A percentile compares a stretch with the other conserved stretches of the same genome.
Conservation (phyloP, 2,797 vertebrate species). For the Artibeus jamaicensis region DNA sequence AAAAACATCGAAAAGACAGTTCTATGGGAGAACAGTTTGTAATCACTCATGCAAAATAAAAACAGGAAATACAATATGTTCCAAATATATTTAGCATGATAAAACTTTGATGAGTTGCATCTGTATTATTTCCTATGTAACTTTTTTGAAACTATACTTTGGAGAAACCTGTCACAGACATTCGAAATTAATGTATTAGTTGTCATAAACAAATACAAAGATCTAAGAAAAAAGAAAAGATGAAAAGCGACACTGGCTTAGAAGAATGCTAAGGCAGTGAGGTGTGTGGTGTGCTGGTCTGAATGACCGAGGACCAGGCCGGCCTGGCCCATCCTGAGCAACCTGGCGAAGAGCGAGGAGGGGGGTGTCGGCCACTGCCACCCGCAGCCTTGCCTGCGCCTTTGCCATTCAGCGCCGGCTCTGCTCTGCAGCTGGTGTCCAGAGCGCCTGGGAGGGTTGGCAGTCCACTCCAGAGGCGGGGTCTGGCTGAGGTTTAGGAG, state of each 20-base stretch:
- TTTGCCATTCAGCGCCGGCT: accelerated
- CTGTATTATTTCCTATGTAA: not conserved
- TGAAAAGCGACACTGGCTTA: not conserved
- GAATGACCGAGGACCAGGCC: not conserved
- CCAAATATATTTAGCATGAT: conserved; percentile 7
- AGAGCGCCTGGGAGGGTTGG: too few relatives aligned
- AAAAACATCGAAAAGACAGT: not conserved
- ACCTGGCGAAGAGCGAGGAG: not conserved
- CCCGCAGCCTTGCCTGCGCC: not conserved
- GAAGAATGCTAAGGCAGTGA: not conserved
- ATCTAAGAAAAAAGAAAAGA: not conserved
- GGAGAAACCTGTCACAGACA: not conserved
- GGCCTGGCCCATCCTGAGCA: not conserved
- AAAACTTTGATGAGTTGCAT: not conserved
- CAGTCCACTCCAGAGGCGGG: not conserved
- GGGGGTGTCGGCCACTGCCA: not conserved
- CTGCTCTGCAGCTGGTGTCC: not conserved
- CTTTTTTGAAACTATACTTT: conserved; percentile 23
- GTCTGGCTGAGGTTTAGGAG: not conserved
- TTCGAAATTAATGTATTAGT: not conserved
- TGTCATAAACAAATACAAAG: not conserved
- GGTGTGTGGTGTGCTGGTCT: not conserved
- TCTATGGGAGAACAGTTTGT: not conserved
- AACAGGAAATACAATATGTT: not conserved
- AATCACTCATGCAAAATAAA: not conserved